Percentiles rank a stretch among this genome's conserved stretches.
Evolutionary conservation across 2,113 vertebrate genomes (phyloP).

Genomic region (Triplophysa rosa): DNA sequence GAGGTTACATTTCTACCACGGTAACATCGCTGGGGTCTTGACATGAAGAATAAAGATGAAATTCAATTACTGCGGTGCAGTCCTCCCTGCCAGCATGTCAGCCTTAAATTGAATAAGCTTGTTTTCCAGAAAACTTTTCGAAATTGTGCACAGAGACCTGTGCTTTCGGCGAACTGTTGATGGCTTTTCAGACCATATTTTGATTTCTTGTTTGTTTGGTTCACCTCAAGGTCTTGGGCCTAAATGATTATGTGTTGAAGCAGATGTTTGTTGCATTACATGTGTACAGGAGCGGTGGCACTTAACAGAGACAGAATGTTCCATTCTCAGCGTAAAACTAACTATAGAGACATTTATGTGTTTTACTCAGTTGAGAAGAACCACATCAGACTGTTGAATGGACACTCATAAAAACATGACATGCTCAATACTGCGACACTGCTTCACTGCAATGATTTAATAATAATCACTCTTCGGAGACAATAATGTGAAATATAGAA

Average conservation of each 20-base stretch:
- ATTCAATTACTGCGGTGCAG: neutral
- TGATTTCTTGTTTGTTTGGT: neutral
- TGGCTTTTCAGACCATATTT: neutral
- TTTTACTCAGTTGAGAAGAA: neutral
- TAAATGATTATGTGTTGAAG: neutral
- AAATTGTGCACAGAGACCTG: neutral
- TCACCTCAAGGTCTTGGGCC: neutral
- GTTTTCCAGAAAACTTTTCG: neutral
- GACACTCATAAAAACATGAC: conserved; percentile 10
- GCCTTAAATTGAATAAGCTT: conserved; percentile 3
- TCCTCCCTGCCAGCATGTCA: neutral
- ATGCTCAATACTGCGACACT: neutral
- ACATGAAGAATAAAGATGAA: neutral
- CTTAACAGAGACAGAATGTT: neutral
- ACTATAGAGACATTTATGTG: conserved; percentile 34
- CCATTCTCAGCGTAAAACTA: conserved; percentile 10
- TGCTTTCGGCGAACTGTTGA: neutral
- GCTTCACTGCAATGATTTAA: no score
- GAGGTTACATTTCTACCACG: neutral
- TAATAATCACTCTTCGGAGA: no score
- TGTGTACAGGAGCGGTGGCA: neutral
- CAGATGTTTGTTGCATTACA: neutral
- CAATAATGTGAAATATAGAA: no score
- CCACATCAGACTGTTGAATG: conserved; percentile 31
- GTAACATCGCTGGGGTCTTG: neutral